Evolutionary conservation across 2,797 vertebrate species (phyloP), one percentile per base, ranked within the genome.

Genomic region (Chanos chanos): DNA sequence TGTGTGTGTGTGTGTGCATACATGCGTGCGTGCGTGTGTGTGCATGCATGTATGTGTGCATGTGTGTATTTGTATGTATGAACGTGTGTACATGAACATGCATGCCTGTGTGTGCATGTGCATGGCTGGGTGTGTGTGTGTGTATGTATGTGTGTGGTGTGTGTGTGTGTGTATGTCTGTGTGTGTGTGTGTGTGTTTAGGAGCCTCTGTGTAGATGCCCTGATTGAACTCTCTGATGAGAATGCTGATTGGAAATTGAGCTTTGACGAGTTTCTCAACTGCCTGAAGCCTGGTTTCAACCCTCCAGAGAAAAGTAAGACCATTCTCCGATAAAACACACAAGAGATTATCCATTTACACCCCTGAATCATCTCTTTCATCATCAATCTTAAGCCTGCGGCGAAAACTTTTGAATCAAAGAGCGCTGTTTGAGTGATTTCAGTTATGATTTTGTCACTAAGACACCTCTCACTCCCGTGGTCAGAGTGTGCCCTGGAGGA

Each of bases 211-310:
- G 89, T 94, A 0, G 94, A 97, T 60, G 94, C 94, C 52, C 86
- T 97, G 66, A 96, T 97, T 0, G 94, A 96, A 75, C 86, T 97
- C 13, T 94, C 94, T 1, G 94, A 97, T 77, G 93, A 97, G 81
- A 95, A 97, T 16, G 90, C 93, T 1, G 93, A 97, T 81, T 97
- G 94, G 95, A 97, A 96, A 79, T 88, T 97, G 73, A 95, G 89
- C 84, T 92, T 95, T 68, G 87, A 78, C 3, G 94, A 97, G 77
- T 97, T 97, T 73, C 86, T 92, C 70, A 95, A 93, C 84, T 96
- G 94, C 76, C 89, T 97, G 81, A 94, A 91, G 43, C 89, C 92
- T 3, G 81, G 83, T 34, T 96, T 92, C 85, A 90, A 86, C 50
- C 93, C 94, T 47, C 89, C 91, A 3, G 92, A 94, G 81, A 94